A percentile compares a stretch with the other conserved stretches of the same genome.
Conservation (phyloP, 1,140 invertebrate genomes). For the Lamellibrachia luymesi region DNA sequence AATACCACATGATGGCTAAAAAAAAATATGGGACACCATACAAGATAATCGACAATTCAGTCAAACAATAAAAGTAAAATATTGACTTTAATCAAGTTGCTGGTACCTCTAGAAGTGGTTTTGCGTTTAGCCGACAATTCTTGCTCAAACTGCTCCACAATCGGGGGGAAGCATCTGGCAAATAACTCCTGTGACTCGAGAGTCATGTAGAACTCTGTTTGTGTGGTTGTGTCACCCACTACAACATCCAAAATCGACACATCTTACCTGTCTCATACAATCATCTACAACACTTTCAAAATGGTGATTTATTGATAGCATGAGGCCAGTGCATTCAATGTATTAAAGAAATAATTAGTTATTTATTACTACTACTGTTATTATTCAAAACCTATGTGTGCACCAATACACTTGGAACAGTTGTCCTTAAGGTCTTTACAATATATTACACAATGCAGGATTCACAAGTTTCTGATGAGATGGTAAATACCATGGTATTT, state of each 20-base stretch:
- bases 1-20: neutral
- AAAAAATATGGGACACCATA: neutral
- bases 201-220: conserved; percentile 28
- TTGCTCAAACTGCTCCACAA: conserved; percentile 20
- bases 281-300: neutral
- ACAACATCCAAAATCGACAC: neutral
- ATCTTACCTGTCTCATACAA: neutral
- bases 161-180: conserved; percentile 21
- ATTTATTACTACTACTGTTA: no score
- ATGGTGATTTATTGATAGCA: no score
- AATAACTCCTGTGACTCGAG: conserved; percentile 28
- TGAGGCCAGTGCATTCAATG: no score
- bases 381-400: no score
- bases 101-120: neutral
- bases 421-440: no score
- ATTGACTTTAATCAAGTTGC: neutral
- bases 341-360: no score
- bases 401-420: no score
- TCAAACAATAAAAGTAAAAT: neutral
- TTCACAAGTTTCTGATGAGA: no score
- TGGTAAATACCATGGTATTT: no score
- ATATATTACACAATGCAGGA: no score
- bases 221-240: conserved; percentile 23
- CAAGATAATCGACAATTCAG: neutral
- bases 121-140: neutral